phyloP scores from a whole-genome alignment of 2,888 invertebrate species.

The Carterocephalus palaemon region DNA sequence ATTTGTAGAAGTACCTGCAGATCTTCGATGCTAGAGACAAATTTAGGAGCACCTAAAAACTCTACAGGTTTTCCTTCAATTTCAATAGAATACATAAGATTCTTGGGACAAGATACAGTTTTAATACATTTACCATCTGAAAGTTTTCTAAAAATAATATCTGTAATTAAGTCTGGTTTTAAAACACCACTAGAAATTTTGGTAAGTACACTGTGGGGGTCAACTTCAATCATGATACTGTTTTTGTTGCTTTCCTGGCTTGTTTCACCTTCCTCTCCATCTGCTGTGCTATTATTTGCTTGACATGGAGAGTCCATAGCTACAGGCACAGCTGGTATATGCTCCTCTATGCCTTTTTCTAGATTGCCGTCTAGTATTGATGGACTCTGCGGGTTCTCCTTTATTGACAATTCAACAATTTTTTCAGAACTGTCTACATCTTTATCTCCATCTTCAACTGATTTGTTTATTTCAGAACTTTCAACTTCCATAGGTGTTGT shows the following conservation, averaged over 20 bases:
- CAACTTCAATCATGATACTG: constrained; percentile 4
- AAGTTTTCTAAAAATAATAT: constrained; percentile 64
- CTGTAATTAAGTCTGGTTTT: constrained; percentile 43
- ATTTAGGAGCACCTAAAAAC: constrained; percentile 71
- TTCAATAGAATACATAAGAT: constrained; percentile 65
- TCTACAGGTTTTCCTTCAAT: constrained; percentile 64
- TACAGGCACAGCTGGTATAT: constrained; percentile 40
- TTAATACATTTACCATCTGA: constrained; percentile 54
- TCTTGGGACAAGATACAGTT: constrained; percentile 66
- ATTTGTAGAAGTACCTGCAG: constrained; percentile 72
- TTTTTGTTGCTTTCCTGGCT: constrained; percentile 11
- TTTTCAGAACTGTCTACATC: constrained; percentile 31
- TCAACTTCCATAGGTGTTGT: constrained; percentile 55
- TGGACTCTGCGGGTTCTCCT: constrained; percentile 58
- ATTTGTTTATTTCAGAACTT: constrained; percentile 43
- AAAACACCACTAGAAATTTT: not conserved
- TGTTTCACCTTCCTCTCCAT: constrained; percentile 24
- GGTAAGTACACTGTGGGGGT: not conserved
- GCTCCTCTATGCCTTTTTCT: constrained; percentile 60
- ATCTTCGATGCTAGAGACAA: constrained; percentile 67
- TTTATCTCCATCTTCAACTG: constrained; percentile 45
- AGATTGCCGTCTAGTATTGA: constrained; percentile 65
- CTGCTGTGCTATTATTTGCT: constrained; percentile 14
- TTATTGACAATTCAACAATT: constrained; percentile 25
- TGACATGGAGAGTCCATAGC: too few relatives aligned